Evolutionary conservation across 1,140 invertebrate species (phyloP), one percentile per base, ranked within the genome.

Genomic region (Harpegnathos saltator): DNA sequence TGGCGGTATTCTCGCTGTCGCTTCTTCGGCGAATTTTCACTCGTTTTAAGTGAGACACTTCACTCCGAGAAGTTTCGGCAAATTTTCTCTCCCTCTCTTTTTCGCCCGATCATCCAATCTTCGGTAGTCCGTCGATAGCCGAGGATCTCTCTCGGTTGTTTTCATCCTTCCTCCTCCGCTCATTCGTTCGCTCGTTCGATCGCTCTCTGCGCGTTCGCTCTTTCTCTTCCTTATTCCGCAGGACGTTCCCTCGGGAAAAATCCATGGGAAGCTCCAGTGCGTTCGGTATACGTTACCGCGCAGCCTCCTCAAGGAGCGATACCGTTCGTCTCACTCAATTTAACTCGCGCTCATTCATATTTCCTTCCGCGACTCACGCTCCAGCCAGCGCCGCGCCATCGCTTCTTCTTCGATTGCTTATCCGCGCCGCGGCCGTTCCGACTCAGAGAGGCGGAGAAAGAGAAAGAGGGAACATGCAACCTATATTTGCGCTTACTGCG

Each of bases 201-300:
- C 29, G 15, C 12, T 24, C n/a, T n/a, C n/a, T n/a, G 26, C 14
- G 19, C 73, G 24, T 33, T 65, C 54, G 52, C 63, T 52, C 26
- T 9, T 66, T 65, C 63, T 22, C 0, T 77, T 66, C 19, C 22
- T 24, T 61, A 74, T 33, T 63, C 7, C 22, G 24, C 33, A 58
- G 14, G 15, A 77, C 48, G 29, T 33, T 56, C 17, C 75, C 22
- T 50, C n/a, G 14, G 75, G 54, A 80, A 80, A 80, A 58, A 68
- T 66, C 22, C 29, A 56, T 44, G 22, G 12, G 65, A 80, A 78
- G 48, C 50, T 56, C 44, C 52, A 22, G 11, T 84, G 66, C 83
- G 72, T 54, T 68, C 71, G 85, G 77, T 85, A 82, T 29, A 74
- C n/a, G n/a, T n/a, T 77, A 66, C 75, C 83, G 65, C 65, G 24